phyloP scores from a whole-genome alignment of 2,113 vertebrate genomes.

The Micronycteris hirsuta region DNA sequence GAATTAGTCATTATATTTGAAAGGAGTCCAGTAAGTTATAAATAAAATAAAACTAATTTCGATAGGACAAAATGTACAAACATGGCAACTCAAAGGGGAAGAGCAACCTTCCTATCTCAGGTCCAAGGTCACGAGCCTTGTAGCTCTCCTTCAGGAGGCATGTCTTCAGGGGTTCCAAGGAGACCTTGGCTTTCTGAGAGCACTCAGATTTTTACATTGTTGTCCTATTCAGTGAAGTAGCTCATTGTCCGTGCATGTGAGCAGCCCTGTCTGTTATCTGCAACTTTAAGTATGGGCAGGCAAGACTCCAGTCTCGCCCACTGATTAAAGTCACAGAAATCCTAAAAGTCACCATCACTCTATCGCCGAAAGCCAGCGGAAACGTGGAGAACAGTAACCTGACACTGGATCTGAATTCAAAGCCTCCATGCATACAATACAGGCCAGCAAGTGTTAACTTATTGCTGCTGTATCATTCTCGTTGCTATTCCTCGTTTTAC shows the following conservation, averaged over 20 bases:
- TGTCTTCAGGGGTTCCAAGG: background rate
- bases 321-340: constrained; percentile 41
- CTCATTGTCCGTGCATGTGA: constrained; percentile 22
- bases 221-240: background rate
- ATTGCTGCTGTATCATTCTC: no score
- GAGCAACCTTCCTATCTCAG: background rate
- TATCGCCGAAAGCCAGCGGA: background rate
- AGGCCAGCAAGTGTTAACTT: no score
- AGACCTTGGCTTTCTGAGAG: constrained; percentile 20
- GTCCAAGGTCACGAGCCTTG: constrained; percentile 23
- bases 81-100: background rate
- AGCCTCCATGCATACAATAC: background rate
- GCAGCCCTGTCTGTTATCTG: background rate
- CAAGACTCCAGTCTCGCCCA: background rate
- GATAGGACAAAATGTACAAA: background rate
- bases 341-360: background rate
- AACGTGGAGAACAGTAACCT: background rate
- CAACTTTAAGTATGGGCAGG: background rate
- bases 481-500: background rate
- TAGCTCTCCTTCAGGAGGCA: background rate
- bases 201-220: constrained; percentile 30
- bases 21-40: constrained; percentile 2
- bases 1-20: constrained; percentile 5
- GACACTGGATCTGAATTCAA: background rate
- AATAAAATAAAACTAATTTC: background rate